These are phyloP conservation scores for Conus canariensis DNA, from an alignment of 2,888 invertebrate species.

Conservation along the genomic window DNA sequence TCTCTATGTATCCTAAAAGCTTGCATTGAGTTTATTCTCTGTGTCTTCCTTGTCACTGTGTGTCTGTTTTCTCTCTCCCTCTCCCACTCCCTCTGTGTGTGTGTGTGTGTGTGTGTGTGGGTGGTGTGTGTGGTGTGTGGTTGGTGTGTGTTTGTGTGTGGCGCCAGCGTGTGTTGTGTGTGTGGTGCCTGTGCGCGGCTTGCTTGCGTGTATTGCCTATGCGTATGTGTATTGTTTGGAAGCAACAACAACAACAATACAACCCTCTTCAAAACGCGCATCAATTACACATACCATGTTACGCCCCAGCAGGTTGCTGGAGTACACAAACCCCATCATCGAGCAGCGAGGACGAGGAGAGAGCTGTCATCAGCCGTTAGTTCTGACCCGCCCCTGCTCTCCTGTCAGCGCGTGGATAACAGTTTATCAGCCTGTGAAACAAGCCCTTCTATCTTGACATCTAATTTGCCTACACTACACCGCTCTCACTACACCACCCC, in stretches of 20 bases:
- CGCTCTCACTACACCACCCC: neutral
- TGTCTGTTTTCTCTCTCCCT: neutral
- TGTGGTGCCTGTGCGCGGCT: neutral
- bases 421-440: constrained; percentile 51
- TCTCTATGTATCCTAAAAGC: too few relatives aligned
- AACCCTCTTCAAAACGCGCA: neutral
- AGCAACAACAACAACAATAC: neutral
- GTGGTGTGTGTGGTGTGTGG: neutral
- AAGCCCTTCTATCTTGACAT: constrained; percentile 49
- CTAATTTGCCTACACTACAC: constrained; percentile 32
- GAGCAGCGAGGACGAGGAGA: neutral
- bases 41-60: neutral
- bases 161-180: neutral
- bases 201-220: neutral
- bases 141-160: neutral
- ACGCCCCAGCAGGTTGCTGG: neutral
- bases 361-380: constrained; percentile 39
- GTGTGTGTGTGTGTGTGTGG: constrained; percentile 12
- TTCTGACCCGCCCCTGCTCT: constrained; percentile 18
- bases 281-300: neutral
- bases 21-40: too few relatives aligned
- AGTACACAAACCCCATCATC: neutral
- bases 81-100: neutral
- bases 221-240: neutral
- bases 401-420: constrained; percentile 47